Conservation (phyloP, 1,140 invertebrate genomes). For the Drosophila pallidifrons region DNA sequence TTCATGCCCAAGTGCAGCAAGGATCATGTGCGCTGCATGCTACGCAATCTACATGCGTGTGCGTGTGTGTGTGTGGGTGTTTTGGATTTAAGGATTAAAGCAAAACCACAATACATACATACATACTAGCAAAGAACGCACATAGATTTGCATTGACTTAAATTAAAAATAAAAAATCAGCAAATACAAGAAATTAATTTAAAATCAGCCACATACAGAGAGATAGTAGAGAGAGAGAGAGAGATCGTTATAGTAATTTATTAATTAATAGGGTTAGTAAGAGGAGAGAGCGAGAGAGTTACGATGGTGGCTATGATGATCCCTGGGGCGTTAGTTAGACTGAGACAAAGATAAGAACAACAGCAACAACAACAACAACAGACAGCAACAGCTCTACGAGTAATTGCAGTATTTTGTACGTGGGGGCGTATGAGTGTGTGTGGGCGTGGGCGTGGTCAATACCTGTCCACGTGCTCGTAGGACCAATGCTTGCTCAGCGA, state of each 20-base stretch:
- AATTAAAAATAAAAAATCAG: slow-evolving; percentile 63
- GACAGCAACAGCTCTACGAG: slow-evolving; percentile 49
- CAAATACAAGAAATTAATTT: slow-evolving; percentile 53
- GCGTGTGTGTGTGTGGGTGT: slow-evolving; percentile 32
- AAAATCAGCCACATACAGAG: slow-evolving; percentile 46
- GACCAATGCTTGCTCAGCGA: slow-evolving; percentile 83
- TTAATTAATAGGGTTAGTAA: slow-evolving; percentile 15
- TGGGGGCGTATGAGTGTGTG: background rate
- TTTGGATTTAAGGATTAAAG: slow-evolving; percentile 25
- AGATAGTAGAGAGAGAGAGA: slow-evolving; percentile 6
- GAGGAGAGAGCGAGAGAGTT: slow-evolving; percentile 13
- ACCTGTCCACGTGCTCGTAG: slow-evolving; percentile 84
- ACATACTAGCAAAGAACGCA: slow-evolving; percentile 79
- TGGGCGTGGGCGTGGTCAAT: slow-evolving; percentile 53
- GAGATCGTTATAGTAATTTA: slow-evolving; percentile 1
- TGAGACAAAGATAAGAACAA: slow-evolving; percentile 23
- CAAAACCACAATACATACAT: slow-evolving; percentile 66
- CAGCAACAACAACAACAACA: slow-evolving; percentile 47
- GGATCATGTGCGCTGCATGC: slow-evolving; percentile 73
- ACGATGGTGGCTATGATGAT: slow-evolving; percentile 17
- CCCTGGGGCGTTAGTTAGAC: slow-evolving; percentile 13
- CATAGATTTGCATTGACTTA: slow-evolving; percentile 70
- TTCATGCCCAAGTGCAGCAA: slow-evolving; percentile 50
- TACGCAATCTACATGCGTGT: slow-evolving; percentile 61
- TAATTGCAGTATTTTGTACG: slow-evolving; percentile 19